Base-by-base conservation (phyloP, 2,797 vertebrate genomes). In the Lutjanus campechanus region DNA sequence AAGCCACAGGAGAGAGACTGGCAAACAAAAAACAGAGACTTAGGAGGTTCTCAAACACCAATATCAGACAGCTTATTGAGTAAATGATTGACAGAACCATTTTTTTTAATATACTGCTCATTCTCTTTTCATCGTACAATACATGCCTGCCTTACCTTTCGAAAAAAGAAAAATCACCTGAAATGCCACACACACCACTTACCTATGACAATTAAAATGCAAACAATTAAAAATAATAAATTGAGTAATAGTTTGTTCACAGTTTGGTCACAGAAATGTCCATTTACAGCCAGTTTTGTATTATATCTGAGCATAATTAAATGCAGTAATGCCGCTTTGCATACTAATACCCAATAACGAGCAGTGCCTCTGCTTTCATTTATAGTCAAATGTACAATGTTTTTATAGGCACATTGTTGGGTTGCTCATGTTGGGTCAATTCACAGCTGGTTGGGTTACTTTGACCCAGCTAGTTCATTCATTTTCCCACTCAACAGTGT, bases 171-270 rank as follows among this genome's bases (percentile, higher is more conserved):
- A 13, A 22, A 16, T 62, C 3, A 29, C n/a, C 40, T 66, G 22
- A 63, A 73, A 55, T 55, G 17, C 16, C n/a, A 53, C 16, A 71
- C 58, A 50, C 16, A 43, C 3, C 44, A 41, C 16, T 36, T 17
- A 49, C 15, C 7, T 0, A 40, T 46, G n/a, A 62, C 22, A 65
- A n/a, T 41, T 43, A 41, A 36, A 58, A 55, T 40, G n/a, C n/a
- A 19, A 22, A 8, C 11, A n/a, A 55, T 58, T 63, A 15, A 50
- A 85, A 75, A 75, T 25, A 50, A 46, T 8, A 65, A 62, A 64
- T 0, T 8, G 20, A 55, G 51, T 47, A 68, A 20, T 64, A 47
- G 65, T 17, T 51, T 46, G 10, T 49, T 73, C 4, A 1, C 36
- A 36, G n/a, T n/a, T n/a, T n/a, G 25, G n/a, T 69, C 2, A 44